Evolutionary conservation across 2,797 vertebrate genomes (phyloP).

Genomic region (Enteromius viviparus): DNA sequence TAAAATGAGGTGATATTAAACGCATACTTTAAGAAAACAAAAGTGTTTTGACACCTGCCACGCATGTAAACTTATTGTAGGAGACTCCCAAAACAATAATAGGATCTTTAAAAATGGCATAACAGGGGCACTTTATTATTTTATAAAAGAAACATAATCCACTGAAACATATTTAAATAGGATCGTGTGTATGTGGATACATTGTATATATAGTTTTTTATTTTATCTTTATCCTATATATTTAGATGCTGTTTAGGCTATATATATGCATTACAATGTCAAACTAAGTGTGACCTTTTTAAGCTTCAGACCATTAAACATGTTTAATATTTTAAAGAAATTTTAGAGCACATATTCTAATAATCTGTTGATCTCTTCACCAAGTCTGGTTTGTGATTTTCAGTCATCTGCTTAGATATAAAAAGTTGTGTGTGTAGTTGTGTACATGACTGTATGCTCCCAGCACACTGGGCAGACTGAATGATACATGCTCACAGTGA

Average conservation of each 20-base stretch:
- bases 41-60: too few species aligned
- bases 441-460: background rate
- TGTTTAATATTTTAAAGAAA: background rate
- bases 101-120: too few species aligned
- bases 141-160: background rate
- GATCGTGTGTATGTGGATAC: too few species aligned
- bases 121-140: background rate
- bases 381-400: background rate
- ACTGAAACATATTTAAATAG: background rate
- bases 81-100: too few species aligned
- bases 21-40: too few species aligned
- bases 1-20: too few species aligned
- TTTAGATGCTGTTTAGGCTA: too few species aligned
- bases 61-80: too few species aligned
- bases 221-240: too few species aligned
- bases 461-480: slow-evolving; percentile 23
- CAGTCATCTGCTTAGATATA: background rate
- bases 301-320: background rate
- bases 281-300: too few species aligned
- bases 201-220: too few species aligned
- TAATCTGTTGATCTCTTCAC: background rate
- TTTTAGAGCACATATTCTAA: background rate
- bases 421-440: background rate
- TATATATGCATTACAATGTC: too few species aligned
- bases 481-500: slow-evolving; percentile 43